Conservation (phyloP, 30 jellyfish, hydroid and myxozoan species). For the Sanderia malayensis region DNA sequence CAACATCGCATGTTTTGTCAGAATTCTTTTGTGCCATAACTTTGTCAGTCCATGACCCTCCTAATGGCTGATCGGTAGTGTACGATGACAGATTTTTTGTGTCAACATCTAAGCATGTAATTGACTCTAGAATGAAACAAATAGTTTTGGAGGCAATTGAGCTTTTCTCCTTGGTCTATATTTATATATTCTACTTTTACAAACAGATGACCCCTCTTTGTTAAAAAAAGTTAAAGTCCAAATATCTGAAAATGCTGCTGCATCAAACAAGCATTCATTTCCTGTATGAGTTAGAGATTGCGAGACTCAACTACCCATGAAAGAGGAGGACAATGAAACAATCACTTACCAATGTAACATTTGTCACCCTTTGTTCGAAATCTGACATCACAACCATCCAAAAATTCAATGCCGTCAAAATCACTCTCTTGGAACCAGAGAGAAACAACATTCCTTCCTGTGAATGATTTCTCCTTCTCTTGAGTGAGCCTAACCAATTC, state of each 20-base stretch:
- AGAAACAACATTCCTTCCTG: slow-evolving; percentile 18
- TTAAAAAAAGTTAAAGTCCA: too few relatives aligned
- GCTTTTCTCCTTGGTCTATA: background rate
- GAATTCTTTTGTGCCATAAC: slow-evolving; percentile 69
- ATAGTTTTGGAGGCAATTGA: too few relatives aligned
- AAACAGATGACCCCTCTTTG: too few relatives aligned
- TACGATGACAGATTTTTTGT: slow-evolving; percentile 42
- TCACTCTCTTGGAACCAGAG: slow-evolving; percentile 85
- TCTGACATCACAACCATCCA: slow-evolving; percentile 59
- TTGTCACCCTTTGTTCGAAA: slow-evolving; percentile 74
- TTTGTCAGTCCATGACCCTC: slow-evolving; percentile 96
- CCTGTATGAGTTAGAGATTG: too few relatives aligned
- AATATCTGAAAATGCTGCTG: too few relatives aligned
- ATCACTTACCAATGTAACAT: slow-evolving; percentile 39
- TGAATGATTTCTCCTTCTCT: slow-evolving; percentile 39
- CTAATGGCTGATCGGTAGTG: slow-evolving; percentile 74
- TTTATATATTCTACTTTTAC: background rate
- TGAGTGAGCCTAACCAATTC: slow-evolving; percentile 29
- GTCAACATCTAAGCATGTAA: slow-evolving; percentile 68
- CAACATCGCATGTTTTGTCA: background rate
- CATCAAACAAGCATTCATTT: too few relatives aligned
- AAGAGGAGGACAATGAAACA: background rate
- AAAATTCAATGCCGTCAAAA: slow-evolving; percentile 71
- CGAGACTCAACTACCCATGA: too few relatives aligned
- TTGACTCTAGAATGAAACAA: slow-evolving; percentile 61